phyloP scores from a whole-genome alignment of 2,797 vertebrate genomes.

The Linurgus olivaceus region DNA sequence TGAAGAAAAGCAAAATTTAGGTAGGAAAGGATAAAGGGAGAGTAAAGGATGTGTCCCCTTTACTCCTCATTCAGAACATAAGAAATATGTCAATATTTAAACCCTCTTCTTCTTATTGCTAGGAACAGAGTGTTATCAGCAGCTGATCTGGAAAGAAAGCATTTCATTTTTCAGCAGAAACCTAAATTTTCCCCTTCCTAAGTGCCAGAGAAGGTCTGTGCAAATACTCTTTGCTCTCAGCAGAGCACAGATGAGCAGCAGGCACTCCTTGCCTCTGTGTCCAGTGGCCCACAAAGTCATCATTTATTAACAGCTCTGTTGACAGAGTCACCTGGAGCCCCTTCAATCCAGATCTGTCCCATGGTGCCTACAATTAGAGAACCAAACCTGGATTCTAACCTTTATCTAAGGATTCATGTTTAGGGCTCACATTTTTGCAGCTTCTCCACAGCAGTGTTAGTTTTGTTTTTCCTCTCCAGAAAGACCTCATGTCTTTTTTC shows the following conservation, averaged over 20 bases:
- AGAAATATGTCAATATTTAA: constrained; percentile 20
- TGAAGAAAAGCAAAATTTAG: not conserved
- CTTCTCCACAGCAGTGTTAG: not conserved
- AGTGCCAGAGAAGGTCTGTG: not conserved
- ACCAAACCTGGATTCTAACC: not conserved
- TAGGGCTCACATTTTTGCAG: not conserved
- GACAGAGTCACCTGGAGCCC: not conserved
- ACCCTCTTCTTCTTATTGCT: not conserved
- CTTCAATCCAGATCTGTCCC: not conserved
- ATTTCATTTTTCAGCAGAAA: constrained; percentile 3
- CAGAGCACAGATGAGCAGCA: not conserved
- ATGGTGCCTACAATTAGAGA: not conserved
- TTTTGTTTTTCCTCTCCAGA: not conserved
- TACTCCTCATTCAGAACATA: not conserved
- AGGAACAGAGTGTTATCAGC: not conserved
- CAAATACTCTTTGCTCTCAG: constrained; percentile 29
- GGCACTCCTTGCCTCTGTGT: not conserved
- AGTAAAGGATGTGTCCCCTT: not conserved
- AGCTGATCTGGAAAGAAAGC: not conserved
- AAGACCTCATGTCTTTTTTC: not conserved
- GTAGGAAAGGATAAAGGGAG: not conserved
- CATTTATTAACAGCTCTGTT: constrained; percentile 14
- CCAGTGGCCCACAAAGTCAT: not conserved
- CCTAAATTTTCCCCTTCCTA: not conserved
- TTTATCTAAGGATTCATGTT: not conserved